Percentiles rank a stretch among this genome's conserved stretches.
Conservation (phyloP, 2,797 vertebrate species). For the Agapornis canus region DNA sequence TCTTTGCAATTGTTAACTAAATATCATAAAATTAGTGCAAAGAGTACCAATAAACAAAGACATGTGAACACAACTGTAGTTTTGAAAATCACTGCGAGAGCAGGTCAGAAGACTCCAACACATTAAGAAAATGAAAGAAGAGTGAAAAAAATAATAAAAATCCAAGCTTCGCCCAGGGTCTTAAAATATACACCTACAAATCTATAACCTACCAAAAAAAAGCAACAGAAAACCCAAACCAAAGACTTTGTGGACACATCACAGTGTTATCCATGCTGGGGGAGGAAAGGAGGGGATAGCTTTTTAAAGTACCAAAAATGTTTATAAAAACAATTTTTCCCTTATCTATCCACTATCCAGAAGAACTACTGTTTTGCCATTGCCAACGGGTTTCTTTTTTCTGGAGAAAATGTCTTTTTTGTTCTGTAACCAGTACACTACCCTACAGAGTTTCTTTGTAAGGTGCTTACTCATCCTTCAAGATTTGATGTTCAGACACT, state of each 20-base stretch:
- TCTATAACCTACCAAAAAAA: background rate
- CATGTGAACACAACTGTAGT: background rate
- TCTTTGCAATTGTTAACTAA: background rate
- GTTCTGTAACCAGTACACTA: background rate
- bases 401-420: constrained; percentile 1
- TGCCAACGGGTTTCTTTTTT: background rate
- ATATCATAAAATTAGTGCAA: background rate
- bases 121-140: background rate
- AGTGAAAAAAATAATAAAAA: background rate
- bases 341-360: background rate
- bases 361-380: background rate
- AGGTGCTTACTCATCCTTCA: background rate
- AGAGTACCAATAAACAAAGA: background rate
- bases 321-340: background rate
- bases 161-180: background rate
- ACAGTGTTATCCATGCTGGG: background rate
- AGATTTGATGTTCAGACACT: background rate
- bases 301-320: background rate
- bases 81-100: background rate
- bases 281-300: background rate
- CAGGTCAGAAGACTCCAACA: background rate
- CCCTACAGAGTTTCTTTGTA: background rate
- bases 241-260: background rate
- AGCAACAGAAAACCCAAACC: background rate
- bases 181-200: background rate